A percentile compares a stretch with the other conserved stretches of the same genome.
phyloP scores from a whole-genome alignment of 2,888 invertebrate genomes.

The Alentia gelatinosa region DNA sequence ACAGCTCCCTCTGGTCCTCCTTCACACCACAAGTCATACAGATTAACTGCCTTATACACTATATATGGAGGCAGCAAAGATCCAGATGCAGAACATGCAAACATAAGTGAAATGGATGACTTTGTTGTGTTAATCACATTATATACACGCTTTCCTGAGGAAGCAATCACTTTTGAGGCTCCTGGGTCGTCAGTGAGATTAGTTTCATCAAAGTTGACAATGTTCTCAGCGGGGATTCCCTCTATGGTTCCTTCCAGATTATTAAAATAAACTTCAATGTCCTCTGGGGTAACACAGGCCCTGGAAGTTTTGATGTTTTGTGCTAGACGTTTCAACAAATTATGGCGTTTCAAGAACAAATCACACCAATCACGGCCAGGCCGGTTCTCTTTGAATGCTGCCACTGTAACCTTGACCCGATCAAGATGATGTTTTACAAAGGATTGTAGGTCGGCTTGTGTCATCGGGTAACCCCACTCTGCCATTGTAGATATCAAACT shows the following conservation, averaged over 20 bases:
- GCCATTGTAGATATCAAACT: too few relatives aligned
- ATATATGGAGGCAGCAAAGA: neutral
- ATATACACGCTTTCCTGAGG: constrained; percentile 73
- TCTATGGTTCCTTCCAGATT: neutral
- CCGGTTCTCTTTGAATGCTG: neutral
- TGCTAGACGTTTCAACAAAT: neutral
- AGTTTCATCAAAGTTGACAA: constrained; percentile 77
- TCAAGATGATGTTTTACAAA: neutral
- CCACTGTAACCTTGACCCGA: too few relatives aligned
- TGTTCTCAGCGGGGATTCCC: constrained; percentile 63
- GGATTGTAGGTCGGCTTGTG: neutral
- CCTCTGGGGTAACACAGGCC: neutral
- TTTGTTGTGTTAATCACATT: constrained; percentile 77
- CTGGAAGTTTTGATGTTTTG: constrained; percentile 10
- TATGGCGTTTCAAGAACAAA: neutral
- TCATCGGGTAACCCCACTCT: neutral
- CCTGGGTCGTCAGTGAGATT: constrained; percentile 78
- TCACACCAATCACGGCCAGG: neutral
- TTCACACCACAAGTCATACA: constrained; percentile 79
- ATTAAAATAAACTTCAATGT: neutral
- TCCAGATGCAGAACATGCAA: neutral
- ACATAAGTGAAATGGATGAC: constrained; percentile 59
- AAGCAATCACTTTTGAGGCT: constrained; percentile 67
- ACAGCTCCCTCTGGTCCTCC: constrained; percentile 76
- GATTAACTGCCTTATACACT: constrained; percentile 67